Evolutionary conservation across 2,888 invertebrate species (phyloP), one percentile per base, ranked within the genome.

Genomic region (Xanthorhoe spadicearia): DNA sequence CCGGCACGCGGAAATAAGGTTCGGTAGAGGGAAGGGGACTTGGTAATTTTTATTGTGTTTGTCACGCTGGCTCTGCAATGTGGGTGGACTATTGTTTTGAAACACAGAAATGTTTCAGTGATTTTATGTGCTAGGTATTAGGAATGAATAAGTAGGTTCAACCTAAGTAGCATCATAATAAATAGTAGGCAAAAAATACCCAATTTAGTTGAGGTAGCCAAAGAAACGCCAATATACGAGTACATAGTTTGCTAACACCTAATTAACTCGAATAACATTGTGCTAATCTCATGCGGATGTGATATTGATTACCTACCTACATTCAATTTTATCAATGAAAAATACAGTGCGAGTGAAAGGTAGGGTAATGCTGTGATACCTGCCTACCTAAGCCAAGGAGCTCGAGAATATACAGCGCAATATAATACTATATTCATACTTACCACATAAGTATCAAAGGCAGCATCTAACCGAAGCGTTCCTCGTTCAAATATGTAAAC

Each of bases 401-500:
- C 35, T 35, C 5, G 19, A n/a, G 43, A 52, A 10, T 5, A 17
- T 35, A 46, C 17, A 54, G n/a, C n/a, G 19, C 10, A 54, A 61
- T 49, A 5, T 15, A 17, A 6, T 9, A 15, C 38, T 18, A 10
- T 48, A 35, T 43, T 19, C 18, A 18, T 49, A 49, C 35, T n/a
- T 19, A 35, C 43, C 32, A 52, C 9, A 23, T 64, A 23, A 38
- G 52, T 53, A 61, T 54, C 62, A 51, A 62, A 48, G 54, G 51
- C 50, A 43, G 18, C 56, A 60, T 52, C 69, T 69, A 71, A 65
- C 67, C 68, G 52, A 68, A 68, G 61, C 74, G 77, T 75, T 79
- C n/a, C 75, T 73, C 70, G 71, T 76, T 74, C 66, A 74, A 80
- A 65, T 73, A 73, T 74, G 79, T 83, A 85, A 86, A 85, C 83